phyloP scores from a whole-genome alignment of 1,140 invertebrate genomes.

The Rhagoletis zephyria region DNA sequence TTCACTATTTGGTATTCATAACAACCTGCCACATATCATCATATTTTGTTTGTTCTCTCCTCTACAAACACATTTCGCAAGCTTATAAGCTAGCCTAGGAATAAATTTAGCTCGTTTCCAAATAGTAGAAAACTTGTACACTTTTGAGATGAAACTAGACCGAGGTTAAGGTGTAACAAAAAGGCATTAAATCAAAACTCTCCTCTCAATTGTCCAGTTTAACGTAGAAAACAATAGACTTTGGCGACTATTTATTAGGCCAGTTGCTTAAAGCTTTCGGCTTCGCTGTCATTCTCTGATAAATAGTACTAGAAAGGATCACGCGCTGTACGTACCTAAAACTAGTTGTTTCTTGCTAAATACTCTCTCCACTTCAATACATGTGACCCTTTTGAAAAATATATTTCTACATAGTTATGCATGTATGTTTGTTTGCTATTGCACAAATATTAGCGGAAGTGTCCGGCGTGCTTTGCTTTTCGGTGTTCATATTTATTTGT shows the following conservation, averaged over 20 bases:
- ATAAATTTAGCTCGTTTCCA: neutral
- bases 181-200: too few species aligned
- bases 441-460: constrained; percentile 42
- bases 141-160: too few species aligned
- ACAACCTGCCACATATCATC: constrained; percentile 42
- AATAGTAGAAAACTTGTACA: too few species aligned
- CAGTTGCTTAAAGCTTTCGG: too few species aligned
- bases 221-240: too few species aligned
- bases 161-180: too few species aligned
- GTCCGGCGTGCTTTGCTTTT: neutral
- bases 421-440: constrained; percentile 3
- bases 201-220: too few species aligned
- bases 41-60: constrained; percentile 43
- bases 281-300: too few species aligned
- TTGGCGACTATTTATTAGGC: too few species aligned
- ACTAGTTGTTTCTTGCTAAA: neutral
- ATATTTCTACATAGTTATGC: neutral
- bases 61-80: neutral
- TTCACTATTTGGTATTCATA: constrained; percentile 17
- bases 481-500: constrained; percentile 22
- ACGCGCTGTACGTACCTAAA: too few species aligned
- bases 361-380: neutral
- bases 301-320: too few species aligned
- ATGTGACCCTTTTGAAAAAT: neutral
- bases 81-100: neutral